These are phyloP conservation scores for Drosophila obscura DNA, from an alignment of 1,140 invertebrate genomes.

Conservation along the genomic window DNA sequence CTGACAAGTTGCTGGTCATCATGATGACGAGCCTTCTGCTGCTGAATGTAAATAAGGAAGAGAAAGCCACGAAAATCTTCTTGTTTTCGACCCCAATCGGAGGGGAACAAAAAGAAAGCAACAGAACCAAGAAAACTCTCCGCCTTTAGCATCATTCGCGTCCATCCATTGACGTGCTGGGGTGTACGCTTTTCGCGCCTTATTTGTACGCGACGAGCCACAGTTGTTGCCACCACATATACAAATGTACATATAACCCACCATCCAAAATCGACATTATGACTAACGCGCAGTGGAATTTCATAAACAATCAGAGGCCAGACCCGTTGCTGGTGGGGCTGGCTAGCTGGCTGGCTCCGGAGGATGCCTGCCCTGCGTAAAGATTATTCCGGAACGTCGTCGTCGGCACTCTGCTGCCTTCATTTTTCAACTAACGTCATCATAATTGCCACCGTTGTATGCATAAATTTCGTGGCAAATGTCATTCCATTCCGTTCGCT, in stretches of 20 bases:
- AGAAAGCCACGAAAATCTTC: conserved; percentile 32
- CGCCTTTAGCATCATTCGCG: conserved; percentile 1
- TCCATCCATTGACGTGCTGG: conserved; percentile 29
- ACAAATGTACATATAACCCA: conserved; percentile 34
- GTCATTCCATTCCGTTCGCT: conserved; percentile 46
- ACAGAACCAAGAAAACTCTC: conserved; percentile 23
- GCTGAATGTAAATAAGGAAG: conserved; percentile 46
- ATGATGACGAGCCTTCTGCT: not conserved
- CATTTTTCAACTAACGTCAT: conserved; percentile 39
- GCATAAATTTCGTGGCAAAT: conserved; percentile 68
- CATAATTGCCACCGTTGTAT: conserved; percentile 35
- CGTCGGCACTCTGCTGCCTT: not conserved
- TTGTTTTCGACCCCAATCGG: conserved; percentile 64
- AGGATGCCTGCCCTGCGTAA: conserved; percentile 39
- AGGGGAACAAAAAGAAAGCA: conserved; percentile 57
- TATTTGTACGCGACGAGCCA: conserved; percentile 65
- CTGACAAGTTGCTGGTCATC: conserved; percentile 26
- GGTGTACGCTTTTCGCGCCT: conserved; percentile 67
- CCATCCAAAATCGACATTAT: conserved; percentile 35
- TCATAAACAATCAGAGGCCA: conserved; percentile 65
- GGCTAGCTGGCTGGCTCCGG: conserved; percentile 13
- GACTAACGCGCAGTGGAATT: conserved; percentile 68
- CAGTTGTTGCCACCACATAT: conserved; percentile 27
- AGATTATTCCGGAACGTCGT: conserved; percentile 6
- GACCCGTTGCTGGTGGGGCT: conserved; percentile 1